A percentile compares a stretch with the other conserved stretches of the same genome.
Conservation (phyloP, 2,888 invertebrate genomes). For the Macaria liturata region DNA sequence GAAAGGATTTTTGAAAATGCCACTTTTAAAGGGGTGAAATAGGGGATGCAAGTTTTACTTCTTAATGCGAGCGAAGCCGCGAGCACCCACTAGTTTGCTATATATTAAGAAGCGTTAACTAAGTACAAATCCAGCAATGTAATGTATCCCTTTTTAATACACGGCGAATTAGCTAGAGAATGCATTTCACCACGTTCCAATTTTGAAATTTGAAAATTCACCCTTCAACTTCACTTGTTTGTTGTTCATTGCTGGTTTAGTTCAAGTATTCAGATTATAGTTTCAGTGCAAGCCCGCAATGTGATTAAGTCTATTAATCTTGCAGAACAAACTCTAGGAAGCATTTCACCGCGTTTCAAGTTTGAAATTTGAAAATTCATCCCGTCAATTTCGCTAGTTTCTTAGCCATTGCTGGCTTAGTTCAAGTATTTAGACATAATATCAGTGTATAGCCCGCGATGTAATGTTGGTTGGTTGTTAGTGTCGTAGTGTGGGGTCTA, state of each 20-base stretch:
- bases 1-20: no score
- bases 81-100: no score
- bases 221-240: no score
- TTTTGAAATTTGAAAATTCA: background rate
- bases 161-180: background rate
- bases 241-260: conserved; percentile 9
- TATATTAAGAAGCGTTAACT: no score
- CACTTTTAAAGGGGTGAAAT: no score
- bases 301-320: conserved; percentile 13
- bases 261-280: background rate
- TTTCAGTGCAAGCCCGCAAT: background rate
- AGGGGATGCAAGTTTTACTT: no score
- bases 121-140: background rate
- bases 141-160: conserved; percentile 10
- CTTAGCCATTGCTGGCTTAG: conserved; percentile 22
- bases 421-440: background rate
- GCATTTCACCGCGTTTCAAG: conserved; percentile 6
- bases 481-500: conserved; percentile 28
- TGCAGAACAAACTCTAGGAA: conserved; percentile 1
- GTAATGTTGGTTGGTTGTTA: conserved; percentile 15
- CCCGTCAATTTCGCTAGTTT: background rate
- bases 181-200: conserved; percentile 6
- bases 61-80: no score
- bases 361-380: background rate
- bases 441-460: conserved; percentile 24